phyloP scores from a whole-genome alignment of 2,113 vertebrate species.

The Crotalus helleri region DNA sequence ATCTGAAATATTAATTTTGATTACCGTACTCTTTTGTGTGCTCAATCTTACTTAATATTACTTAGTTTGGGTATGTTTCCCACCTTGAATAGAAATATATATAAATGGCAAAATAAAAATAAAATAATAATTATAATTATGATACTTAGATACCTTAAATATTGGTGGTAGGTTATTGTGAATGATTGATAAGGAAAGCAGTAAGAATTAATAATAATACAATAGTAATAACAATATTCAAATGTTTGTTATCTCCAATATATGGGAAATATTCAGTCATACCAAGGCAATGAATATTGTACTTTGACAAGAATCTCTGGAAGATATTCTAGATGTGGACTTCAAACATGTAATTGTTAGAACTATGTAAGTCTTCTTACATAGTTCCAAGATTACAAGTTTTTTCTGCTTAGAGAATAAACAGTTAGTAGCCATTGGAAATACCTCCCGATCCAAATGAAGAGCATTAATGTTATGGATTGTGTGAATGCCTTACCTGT shows the following conservation, averaged over 20 bases:
- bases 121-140: no score
- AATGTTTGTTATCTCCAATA: neutral
- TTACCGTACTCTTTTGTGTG: no score
- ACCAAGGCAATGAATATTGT: neutral
- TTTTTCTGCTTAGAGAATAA: neutral
- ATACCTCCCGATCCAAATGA: neutral
- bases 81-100: no score
- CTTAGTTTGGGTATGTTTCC: no score
- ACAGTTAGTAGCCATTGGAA: neutral
- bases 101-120: no score
- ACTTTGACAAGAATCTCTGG: neutral
- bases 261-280: neutral
- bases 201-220: no score
- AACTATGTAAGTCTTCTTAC: neutral
- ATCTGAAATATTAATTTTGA: no score
- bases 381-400: neutral
- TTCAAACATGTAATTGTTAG: neutral
- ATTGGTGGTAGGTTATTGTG: no score
- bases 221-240: neutral
- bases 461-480: neutral
- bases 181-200: no score
- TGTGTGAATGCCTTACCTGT: neutral
- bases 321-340: neutral
- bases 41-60: no score
- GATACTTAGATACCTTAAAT: no score